Conservation (phyloP, 2,888 invertebrate species). For the Lingula anatina region DNA sequence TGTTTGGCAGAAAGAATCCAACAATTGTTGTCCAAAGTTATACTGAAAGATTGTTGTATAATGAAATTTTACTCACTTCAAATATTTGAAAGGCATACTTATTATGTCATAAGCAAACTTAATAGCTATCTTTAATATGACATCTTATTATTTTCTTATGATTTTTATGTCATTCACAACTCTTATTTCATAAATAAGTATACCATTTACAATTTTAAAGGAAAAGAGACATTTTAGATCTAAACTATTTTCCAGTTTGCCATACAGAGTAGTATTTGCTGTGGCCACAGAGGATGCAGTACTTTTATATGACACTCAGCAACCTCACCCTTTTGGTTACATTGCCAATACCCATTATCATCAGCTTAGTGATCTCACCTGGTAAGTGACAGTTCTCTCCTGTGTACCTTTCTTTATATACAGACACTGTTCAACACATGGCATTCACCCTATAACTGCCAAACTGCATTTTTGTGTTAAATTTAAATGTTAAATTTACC, state of each 20-base stretch:
- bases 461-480: no score
- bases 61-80: no score
- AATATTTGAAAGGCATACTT: no score
- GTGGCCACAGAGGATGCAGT: slow-evolving; percentile 82
- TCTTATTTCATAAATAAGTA: not conserved
- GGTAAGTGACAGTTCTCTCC: slow-evolving; percentile 56
- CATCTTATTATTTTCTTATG: no score
- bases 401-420: no score
- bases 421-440: not conserved
- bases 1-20: not conserved
- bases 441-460: no score
- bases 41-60: no score
- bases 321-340: slow-evolving; percentile 70
- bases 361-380: slow-evolving; percentile 79
- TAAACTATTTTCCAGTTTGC: slow-evolving; percentile 54
- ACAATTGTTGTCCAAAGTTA: no score
- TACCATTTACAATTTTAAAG: not conserved
- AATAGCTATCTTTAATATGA: no score
- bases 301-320: slow-evolving; percentile 83
- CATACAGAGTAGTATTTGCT: slow-evolving; percentile 82
- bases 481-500: no score
- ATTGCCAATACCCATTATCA: slow-evolving; percentile 83
- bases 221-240: not conserved
- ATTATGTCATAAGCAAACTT: no score
- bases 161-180: not conserved